Conservation (phyloP, 2,888 invertebrate species). For the Eilema depressum region DNA sequence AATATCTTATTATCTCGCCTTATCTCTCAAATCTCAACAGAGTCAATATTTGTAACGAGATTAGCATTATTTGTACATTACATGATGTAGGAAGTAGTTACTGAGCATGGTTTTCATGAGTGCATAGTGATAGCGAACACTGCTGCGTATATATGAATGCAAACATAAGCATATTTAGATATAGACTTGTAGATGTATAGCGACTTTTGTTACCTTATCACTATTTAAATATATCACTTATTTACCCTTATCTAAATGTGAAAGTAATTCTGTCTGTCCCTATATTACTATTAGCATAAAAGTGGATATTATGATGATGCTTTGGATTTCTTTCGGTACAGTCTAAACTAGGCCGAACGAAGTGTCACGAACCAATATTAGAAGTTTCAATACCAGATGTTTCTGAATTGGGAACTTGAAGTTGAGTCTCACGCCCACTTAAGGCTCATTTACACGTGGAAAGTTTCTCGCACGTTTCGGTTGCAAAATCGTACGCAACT, state of each 20-base stretch:
- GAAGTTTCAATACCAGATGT: background rate
- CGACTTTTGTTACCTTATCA: background rate
- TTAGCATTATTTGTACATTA: slow-evolving; percentile 1
- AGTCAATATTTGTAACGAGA: slow-evolving; percentile 2
- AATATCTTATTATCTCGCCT: background rate
- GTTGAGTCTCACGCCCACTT: background rate
- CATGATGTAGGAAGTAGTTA: slow-evolving; percentile 11
- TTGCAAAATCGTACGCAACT: no score
- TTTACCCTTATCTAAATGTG: slow-evolving; percentile 1
- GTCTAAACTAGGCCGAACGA: no score
- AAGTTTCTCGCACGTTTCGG: no score
- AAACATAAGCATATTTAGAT: background rate
- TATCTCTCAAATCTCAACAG: slow-evolving; percentile 3
- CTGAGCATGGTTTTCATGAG: slow-evolving; percentile 36
- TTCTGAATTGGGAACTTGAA: background rate
- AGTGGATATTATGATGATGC: background rate
- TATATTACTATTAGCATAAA: background rate
- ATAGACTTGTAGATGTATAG: background rate
- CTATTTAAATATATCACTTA: background rate
- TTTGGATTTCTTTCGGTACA: background rate
- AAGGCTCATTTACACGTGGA: no score
- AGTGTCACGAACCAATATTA: background rate
- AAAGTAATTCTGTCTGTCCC: background rate
- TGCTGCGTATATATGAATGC: slow-evolving; percentile 1
- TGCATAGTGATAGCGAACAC: slow-evolving; percentile 17